Percentiles rank a stretch among this genome's conserved stretches.
Conservation (phyloP, 2,113 vertebrate genomes). For the Cyanistes caeruleus region DNA sequence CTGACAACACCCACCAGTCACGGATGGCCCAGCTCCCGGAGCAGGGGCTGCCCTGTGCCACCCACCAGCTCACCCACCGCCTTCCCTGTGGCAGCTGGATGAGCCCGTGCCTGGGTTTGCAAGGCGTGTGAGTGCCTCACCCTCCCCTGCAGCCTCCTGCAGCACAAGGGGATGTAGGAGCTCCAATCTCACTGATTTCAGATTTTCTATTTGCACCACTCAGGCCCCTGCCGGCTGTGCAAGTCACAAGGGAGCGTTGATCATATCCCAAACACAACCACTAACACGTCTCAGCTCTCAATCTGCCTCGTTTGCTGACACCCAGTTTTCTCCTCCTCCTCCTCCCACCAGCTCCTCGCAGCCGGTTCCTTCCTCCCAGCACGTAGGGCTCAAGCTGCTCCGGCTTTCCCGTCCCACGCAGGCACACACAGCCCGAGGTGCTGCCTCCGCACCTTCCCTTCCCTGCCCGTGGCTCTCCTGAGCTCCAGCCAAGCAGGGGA, state of each 20-base stretch:
- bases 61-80: not conserved
- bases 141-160: not conserved
- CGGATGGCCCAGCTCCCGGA: not conserved
- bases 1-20: not conserved
- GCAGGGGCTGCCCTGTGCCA: not conserved
- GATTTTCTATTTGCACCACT: not conserved
- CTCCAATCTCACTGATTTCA: not conserved
- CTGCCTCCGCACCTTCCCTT: not conserved
- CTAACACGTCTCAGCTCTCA: conserved; percentile 21
- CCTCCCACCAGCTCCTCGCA: conserved; percentile 37
- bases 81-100: not conserved
- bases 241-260: conserved; percentile 41
- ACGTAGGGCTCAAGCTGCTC: not conserved
- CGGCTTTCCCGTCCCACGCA: not conserved
- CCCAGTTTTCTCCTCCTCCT: conserved; percentile 29
- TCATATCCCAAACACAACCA: not conserved
- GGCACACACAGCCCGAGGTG: not conserved
- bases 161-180: not conserved
- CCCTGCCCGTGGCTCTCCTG: not conserved
- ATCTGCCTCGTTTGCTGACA: conserved; percentile 46
- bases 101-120: not conserved
- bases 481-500: not conserved
- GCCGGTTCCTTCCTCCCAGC: conserved; percentile 15
- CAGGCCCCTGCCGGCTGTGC: not conserved
- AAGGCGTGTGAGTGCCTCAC: not conserved